A percentile compares a stretch with the other conserved stretches of the same genome.
phyloP scores from a whole-genome alignment of 2,888 invertebrate species.

The Ernsta delagoae region DNA sequence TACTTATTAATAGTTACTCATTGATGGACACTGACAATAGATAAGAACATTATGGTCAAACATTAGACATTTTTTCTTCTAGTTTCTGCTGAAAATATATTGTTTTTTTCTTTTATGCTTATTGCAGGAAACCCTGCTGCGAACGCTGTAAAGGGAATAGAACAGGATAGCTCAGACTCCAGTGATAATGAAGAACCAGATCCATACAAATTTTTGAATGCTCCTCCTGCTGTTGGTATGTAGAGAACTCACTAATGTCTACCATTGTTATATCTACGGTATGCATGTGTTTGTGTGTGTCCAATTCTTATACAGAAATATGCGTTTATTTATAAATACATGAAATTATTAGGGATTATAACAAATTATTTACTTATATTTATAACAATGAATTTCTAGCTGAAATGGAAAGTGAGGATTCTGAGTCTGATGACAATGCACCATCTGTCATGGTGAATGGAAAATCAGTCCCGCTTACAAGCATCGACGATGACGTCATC shows the following conservation, averaged over 20 bases:
- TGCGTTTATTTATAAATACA: too few relatives aligned
- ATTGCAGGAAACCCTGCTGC: conserved; percentile 74
- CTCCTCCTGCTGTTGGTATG: conserved; percentile 86
- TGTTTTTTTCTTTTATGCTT: background rate
- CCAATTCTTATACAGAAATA: too few relatives aligned
- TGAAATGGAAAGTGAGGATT: conserved; percentile 90
- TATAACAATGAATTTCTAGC: conserved; percentile 65
- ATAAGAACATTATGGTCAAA: too few relatives aligned
- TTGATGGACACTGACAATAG: too few relatives aligned
- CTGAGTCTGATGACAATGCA: conserved; percentile 91
- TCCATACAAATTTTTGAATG: conserved; percentile 86
- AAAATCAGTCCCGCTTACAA: conserved; percentile 91
- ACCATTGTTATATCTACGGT: too few relatives aligned
- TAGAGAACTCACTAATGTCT: background rate
- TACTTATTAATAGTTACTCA: too few relatives aligned
- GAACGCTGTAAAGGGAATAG: conserved; percentile 86
- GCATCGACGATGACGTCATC: conserved; percentile 94
- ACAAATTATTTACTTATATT: too few relatives aligned
- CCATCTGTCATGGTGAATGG: conserved; percentile 93
- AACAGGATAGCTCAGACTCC: conserved; percentile 88
- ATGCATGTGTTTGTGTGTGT: too few relatives aligned
- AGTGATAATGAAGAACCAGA: conserved; percentile 90
- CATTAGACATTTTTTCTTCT: too few relatives aligned
- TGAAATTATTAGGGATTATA: too few relatives aligned
- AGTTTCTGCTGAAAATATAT: background rate